Evolutionary conservation across 2,888 invertebrate genomes (phyloP).

Genomic region (Cacoxenus indagator): DNA sequence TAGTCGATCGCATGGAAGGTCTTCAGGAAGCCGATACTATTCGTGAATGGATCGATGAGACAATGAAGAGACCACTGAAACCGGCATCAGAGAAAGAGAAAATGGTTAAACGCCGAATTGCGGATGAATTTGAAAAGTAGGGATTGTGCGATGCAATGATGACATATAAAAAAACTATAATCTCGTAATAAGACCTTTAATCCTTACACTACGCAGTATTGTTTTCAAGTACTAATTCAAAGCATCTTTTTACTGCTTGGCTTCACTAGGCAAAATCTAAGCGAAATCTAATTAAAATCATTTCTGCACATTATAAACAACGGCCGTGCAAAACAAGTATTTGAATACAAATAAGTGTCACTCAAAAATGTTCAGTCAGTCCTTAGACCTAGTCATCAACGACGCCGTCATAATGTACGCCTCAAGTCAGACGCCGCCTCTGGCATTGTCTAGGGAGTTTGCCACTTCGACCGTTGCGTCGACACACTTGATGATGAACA

Average conservation of each 20-base stretch:
- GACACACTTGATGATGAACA: not conserved
- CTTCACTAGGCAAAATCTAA: too few relatives aligned
- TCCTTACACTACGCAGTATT: too few relatives aligned
- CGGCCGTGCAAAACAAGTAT: conserved; percentile 17
- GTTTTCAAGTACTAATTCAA: too few relatives aligned
- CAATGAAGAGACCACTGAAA: conserved; percentile 33
- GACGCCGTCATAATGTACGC: not conserved
- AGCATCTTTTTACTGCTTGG: too few relatives aligned
- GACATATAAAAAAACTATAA: too few relatives aligned
- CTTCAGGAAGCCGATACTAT: conserved; percentile 90
- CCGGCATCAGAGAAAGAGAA: not conserved
- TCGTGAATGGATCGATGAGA: conserved; percentile 80
- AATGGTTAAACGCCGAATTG: not conserved
- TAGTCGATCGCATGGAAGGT: conserved; percentile 85
- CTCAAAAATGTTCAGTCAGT: conserved; percentile 19
- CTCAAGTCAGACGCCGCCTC: too few relatives aligned
- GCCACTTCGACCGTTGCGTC: not conserved
- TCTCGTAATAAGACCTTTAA: too few relatives aligned
- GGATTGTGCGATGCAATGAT: too few relatives aligned
- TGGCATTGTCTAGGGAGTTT: not conserved
- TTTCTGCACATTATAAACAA: conserved; percentile 17
- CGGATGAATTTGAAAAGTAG: too few relatives aligned
- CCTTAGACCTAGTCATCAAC: not conserved
- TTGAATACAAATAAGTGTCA: conserved; percentile 26
- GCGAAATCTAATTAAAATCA: conserved; percentile 15